These are phyloP conservation scores for Aleiodes sp. DNA, from an alignment of 1,140 invertebrate species.

Conservation along the genomic window DNA sequence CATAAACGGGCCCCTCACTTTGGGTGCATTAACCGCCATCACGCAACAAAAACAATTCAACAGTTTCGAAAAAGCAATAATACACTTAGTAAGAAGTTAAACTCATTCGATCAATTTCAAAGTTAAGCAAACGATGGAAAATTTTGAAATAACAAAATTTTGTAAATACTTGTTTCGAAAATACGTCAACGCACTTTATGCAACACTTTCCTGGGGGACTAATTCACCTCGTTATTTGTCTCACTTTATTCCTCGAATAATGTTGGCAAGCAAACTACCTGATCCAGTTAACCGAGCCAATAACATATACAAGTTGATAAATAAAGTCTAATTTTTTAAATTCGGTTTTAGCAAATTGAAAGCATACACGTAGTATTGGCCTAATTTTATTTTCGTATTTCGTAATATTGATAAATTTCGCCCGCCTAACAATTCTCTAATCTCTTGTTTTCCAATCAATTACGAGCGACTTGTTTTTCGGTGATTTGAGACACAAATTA, in stretches of 20 bases:
- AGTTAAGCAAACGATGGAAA: too few species aligned
- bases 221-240: not conserved
- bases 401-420: not conserved
- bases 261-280: constrained; percentile 21
- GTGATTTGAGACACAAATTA: too few species aligned
- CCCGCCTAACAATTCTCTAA: too few species aligned
- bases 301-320: constrained; percentile 27
- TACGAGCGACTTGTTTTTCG: not conserved
- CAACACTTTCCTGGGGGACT: not conserved
- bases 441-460: too few species aligned
- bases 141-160: too few species aligned
- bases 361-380: not conserved
- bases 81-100: too few species aligned
- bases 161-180: not conserved
- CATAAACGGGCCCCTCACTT: not conserved
- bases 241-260: constrained; percentile 21
- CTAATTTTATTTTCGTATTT: not conserved
- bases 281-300: constrained; percentile 29
- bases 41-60: constrained; percentile 11
- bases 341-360: too few species aligned
- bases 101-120: too few species aligned
- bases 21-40: constrained; percentile 24
- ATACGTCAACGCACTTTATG: constrained; percentile 8
- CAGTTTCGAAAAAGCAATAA: too few species aligned
- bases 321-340: constrained; percentile 9